Percentiles rank a stretch among this genome's conserved stretches.
phyloP scores from a whole-genome alignment of 2,113 vertebrate species.

The Tyrannus savana region DNA sequence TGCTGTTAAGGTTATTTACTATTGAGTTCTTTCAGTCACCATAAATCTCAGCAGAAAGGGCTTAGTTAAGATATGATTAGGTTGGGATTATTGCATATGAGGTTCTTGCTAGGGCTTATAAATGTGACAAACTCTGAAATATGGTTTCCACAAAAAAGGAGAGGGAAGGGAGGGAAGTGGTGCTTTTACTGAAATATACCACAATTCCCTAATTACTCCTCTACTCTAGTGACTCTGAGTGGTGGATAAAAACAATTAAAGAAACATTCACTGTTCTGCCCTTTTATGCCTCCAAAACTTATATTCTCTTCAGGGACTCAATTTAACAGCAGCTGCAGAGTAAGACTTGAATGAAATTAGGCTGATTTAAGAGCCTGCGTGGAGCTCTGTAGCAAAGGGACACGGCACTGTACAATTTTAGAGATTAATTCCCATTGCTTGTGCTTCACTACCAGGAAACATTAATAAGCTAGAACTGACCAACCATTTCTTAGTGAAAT shows the following conservation, averaged over 20 bases:
- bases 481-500: background rate
- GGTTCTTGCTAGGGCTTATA: conserved; percentile 9
- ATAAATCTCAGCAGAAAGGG: conserved; percentile 32
- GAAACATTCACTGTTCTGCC: conserved; percentile 26
- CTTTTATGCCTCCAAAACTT: conserved; percentile 37
- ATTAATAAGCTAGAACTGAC: background rate
- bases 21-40: background rate
- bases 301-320: conserved; percentile 18
- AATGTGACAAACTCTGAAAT: conserved; percentile 27
- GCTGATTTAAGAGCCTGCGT: background rate
- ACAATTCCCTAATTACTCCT: conserved; percentile 45
- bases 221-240: conserved; percentile 22
- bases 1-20: conserved; percentile 2
- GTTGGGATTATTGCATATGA: conserved; percentile 23
- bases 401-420: background rate
- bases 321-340: conserved; percentile 42
- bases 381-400: background rate
- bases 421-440: background rate
- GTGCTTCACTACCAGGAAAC: background rate
- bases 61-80: conserved; percentile 43
- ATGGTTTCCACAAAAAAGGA: background rate
- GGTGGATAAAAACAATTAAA: conserved; percentile 54
- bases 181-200: conserved; percentile 10
- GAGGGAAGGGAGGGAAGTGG: background rate
- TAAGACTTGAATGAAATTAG: conserved; percentile 30